A percentile compares a stretch with the other conserved stretches of the same genome.
Evolutionary conservation across 1,140 invertebrate genomes (phyloP).

Genomic region (Apolygus lucorum): DNA sequence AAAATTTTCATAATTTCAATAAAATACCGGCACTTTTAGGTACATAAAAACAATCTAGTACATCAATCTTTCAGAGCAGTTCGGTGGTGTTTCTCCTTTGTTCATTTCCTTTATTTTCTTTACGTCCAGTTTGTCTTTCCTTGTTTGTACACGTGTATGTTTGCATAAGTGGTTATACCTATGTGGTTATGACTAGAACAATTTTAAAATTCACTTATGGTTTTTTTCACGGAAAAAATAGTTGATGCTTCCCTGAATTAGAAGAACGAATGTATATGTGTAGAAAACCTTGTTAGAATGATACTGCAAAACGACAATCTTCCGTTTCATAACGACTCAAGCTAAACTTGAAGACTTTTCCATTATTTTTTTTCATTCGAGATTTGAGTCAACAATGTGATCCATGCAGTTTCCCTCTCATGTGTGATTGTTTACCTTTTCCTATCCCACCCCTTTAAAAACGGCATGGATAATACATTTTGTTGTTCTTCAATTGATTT

Average conservation of each 20-base stretch:
- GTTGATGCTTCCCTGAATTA: too few relatives aligned
- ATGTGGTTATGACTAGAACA: background rate
- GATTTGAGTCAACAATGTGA: too few relatives aligned
- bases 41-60: too few relatives aligned
- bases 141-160: conserved; percentile 23
- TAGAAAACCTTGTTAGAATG: background rate
- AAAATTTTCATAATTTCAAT: too few relatives aligned
- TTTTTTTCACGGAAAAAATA: too few relatives aligned
- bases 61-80: too few relatives aligned
- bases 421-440: conserved; percentile 32
- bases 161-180: conserved; percentile 14
- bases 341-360: too few relatives aligned
- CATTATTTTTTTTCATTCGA: conserved; percentile 7
- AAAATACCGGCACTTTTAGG: too few relatives aligned
- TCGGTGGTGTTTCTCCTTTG: too few relatives aligned
- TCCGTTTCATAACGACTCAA: too few relatives aligned
- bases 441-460: conserved; percentile 26
- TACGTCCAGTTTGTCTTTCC: conserved; percentile 10
- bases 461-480: conserved; percentile 32
- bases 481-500: conserved; percentile 19
- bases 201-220: background rate
- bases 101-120: too few relatives aligned
- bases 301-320: background rate
- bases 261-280: too few relatives aligned
- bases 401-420: conserved; percentile 31